Evolutionary conservation across 1,140 invertebrate species (phyloP), one percentile per base, ranked within the genome.

Genomic region (Drosophila micromelanica): DNA sequence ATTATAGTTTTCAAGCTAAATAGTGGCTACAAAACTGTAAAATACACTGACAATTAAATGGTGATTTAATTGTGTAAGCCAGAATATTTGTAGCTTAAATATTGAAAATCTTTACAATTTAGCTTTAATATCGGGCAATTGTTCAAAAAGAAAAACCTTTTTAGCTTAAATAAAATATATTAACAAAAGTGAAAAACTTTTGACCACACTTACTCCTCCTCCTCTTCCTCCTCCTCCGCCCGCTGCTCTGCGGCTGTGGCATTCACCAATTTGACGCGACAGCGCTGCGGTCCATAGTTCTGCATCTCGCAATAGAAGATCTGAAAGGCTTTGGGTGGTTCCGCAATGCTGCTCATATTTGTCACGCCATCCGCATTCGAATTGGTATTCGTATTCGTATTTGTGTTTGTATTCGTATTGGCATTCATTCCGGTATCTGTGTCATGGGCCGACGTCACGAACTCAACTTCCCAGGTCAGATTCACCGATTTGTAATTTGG

Each of bases 251-350:
- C 82, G 8, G 51, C 48, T 0, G 74, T 79, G 54, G 91, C 80
- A 51, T 92, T 82, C 81, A 95, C 94, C 70, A 90, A 45, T 91
- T 95, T 95, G 13, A 94, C 94, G 70, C 94, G 93, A 91, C 96
- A 96, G 46, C 95, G 93, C 76, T 96, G 95, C n/a, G 94, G 93
- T 42, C 95, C 95, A 95, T 95, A 96, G 12, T 94, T 93, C 90
- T 96, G 95, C 64, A 96, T 90, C 91, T 96, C 96, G 89, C 96
- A 96, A 90, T 96, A 96, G 75, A 94, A 93, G 13, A 96, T 93
- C 87, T 94, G 94, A 91, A 96, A 96, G 27, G 90, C 91, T 64
- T 90, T 85, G 61, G 91, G 90, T 65, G 90, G 84, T 70, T 87
- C 67, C 72, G 82, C 68, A 67, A 73, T 73, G 67, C 48, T 48